A percentile compares a stretch with the other conserved stretches of the same genome.
Conservation (phyloP, 2,113 vertebrate genomes). For the Clinocottus analis region DNA sequence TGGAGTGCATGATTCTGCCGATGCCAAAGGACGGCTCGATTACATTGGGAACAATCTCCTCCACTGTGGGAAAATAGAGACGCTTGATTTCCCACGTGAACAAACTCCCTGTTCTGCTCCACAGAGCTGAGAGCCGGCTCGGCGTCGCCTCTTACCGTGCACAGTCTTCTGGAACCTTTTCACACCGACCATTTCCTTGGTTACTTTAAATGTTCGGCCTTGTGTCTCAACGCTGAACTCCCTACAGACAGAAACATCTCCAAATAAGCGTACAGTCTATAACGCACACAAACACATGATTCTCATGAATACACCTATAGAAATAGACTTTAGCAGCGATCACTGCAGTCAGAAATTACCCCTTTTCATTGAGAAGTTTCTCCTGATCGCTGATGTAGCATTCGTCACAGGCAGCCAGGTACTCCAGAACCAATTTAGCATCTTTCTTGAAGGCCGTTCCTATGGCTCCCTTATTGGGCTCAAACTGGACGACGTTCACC, state of each 20-base stretch:
- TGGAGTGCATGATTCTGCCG: slow-evolving; percentile 94
- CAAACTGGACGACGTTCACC: slow-evolving; percentile 90
- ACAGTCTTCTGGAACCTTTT: slow-evolving; percentile 95
- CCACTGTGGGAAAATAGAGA: slow-evolving; percentile 82
- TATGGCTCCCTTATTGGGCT: slow-evolving; percentile 91
- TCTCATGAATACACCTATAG: background rate
- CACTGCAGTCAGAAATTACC: slow-evolving; percentile 76
- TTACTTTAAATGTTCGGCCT: slow-evolving; percentile 90
- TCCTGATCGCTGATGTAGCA: slow-evolving; percentile 89
- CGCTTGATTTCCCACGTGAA: background rate
- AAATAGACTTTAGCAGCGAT: background rate
- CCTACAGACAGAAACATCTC: slow-evolving; percentile 66
- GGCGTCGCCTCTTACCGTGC: slow-evolving; percentile 82
- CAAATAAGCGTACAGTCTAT: background rate
- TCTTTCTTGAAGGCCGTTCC: slow-evolving; percentile 94
- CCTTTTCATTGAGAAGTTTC: slow-evolving; percentile 86
- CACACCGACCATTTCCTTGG: slow-evolving; percentile 92
- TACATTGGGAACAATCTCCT: slow-evolving; percentile 93
- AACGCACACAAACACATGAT: background rate
- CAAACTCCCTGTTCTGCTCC: slow-evolving; percentile 1
- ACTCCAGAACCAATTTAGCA: slow-evolving; percentile 91
- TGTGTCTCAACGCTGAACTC: slow-evolving; percentile 92
- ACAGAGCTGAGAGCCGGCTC: background rate
- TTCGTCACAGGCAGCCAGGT: slow-evolving; percentile 88
- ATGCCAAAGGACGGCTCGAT: slow-evolving; percentile 96